Percentiles rank a stretch among this genome's conserved stretches.
These are phyloP conservation scores for Drosophila equinoxialis DNA, from an alignment of 1,140 invertebrate species.

Conservation along the genomic window DNA sequence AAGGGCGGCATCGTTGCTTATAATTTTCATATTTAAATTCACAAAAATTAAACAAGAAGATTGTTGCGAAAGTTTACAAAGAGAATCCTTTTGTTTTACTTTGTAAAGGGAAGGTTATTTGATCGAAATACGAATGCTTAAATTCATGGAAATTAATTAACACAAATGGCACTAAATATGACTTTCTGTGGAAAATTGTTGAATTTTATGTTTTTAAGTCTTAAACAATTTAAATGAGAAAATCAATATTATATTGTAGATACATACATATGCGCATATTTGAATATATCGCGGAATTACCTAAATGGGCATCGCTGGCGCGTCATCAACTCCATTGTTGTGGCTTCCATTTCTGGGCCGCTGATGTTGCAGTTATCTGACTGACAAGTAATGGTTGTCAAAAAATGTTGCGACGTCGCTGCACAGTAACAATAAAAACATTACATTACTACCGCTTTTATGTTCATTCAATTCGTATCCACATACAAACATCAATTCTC, in stretches of 20 bases:
- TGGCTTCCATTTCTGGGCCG: conserved; percentile 5
- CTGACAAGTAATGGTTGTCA: conserved; percentile 45
- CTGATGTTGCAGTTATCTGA: conserved; percentile 33
- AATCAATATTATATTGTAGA: neutral
- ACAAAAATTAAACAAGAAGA: neutral
- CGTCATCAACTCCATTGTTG: conserved; percentile 11
- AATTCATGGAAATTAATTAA: neutral
- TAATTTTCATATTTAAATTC: conserved; percentile 8
- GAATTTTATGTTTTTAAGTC: neutral
- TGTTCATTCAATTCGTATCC: conserved; percentile 2
- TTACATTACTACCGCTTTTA: conserved; percentile 4
- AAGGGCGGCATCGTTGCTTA: neutral
- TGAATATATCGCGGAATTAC: neutral
- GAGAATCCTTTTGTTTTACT: neutral
- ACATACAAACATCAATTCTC: neutral
- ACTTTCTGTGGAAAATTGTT: no score
- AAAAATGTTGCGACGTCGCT: conserved; percentile 25
- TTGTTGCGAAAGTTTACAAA: neutral
- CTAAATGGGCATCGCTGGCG: conserved; percentile 6
- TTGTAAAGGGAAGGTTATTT: neutral
- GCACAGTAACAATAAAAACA: conserved; percentile 25
- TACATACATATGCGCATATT: neutral
- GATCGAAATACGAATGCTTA: neutral
- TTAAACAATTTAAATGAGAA: neutral
- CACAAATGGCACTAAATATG: neutral